Conservation (phyloP, 2,888 invertebrate genomes). For the Anorthoa munda region DNA sequence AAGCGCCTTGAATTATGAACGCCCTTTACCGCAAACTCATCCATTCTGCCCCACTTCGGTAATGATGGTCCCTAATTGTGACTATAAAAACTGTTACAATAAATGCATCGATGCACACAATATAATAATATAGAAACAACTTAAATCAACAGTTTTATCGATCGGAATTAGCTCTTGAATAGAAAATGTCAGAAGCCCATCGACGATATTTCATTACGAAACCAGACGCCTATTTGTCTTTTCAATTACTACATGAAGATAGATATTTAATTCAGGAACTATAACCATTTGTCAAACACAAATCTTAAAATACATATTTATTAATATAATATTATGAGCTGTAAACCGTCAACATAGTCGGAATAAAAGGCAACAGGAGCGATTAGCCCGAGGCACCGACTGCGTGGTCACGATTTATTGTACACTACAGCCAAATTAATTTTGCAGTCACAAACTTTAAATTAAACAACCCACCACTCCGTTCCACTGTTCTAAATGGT, state of each 20-base stretch:
- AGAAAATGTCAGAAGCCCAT: constrained; percentile 40
- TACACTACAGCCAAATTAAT: constrained; percentile 77
- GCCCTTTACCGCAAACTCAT: constrained; percentile 67
- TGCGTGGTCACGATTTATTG: constrained; percentile 87
- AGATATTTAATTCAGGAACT: constrained; percentile 34
- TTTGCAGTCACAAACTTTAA: constrained; percentile 69
- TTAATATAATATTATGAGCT: constrained; percentile 42
- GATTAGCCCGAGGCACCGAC: constrained; percentile 84
- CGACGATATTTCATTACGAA: constrained; percentile 30
- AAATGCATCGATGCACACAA: constrained; percentile 60
- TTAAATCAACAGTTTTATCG: constrained; percentile 43
- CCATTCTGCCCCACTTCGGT: constrained; percentile 61
- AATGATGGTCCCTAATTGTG: constrained; percentile 61
- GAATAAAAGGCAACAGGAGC: constrained; percentile 86
- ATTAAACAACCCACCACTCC: constrained; percentile 69
- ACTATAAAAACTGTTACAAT: constrained; percentile 64
- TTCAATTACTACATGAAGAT: constrained; percentile 31
- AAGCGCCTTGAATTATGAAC: constrained; percentile 65
- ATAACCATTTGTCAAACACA: constrained; percentile 41
- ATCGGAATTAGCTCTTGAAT: constrained; percentile 45
- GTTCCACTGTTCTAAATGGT: constrained; percentile 66
- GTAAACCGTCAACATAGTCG: constrained; percentile 72
- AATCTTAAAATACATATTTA: constrained; percentile 37
- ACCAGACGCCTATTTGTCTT: constrained; percentile 30
- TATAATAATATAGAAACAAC: constrained; percentile 45